phyloP scores from a whole-genome alignment of 2,113 vertebrate genomes.

The Physeter macrocephalus region DNA sequence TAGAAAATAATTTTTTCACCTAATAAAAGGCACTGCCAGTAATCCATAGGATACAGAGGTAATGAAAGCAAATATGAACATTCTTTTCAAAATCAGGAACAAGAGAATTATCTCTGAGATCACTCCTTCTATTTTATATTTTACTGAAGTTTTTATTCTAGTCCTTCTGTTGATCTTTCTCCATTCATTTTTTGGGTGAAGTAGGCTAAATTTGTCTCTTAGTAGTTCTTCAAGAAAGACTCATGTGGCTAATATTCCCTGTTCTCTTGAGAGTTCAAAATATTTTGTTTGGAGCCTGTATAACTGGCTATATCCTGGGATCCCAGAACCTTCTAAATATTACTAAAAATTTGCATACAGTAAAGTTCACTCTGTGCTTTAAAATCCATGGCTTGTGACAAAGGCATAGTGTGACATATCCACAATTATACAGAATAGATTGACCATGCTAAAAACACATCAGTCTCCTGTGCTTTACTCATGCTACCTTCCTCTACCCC shows the following conservation, averaged over 20 bases:
- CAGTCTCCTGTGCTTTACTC: background rate
- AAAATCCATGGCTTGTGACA: background rate
- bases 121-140: background rate
- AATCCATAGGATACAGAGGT: background rate
- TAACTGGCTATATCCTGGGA: background rate
- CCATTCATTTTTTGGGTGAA: background rate
- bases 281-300: background rate
- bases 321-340: background rate
- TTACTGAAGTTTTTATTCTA: background rate
- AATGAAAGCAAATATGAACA: background rate
- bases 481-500: background rate
- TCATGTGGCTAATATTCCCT: background rate
- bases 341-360: background rate
- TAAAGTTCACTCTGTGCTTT: background rate
- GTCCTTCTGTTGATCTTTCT: background rate
- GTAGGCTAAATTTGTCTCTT: background rate
- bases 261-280: background rate
- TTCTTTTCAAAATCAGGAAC: background rate
- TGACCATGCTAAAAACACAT: background rate
- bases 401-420: background rate
- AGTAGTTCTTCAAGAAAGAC: background rate
- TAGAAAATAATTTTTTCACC: background rate
- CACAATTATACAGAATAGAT: background rate
- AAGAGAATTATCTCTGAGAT: background rate
- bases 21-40: background rate